Evolutionary conservation across 2,888 invertebrate genomes (phyloP).

Genomic region (Drosophila sordidapex): DNA sequence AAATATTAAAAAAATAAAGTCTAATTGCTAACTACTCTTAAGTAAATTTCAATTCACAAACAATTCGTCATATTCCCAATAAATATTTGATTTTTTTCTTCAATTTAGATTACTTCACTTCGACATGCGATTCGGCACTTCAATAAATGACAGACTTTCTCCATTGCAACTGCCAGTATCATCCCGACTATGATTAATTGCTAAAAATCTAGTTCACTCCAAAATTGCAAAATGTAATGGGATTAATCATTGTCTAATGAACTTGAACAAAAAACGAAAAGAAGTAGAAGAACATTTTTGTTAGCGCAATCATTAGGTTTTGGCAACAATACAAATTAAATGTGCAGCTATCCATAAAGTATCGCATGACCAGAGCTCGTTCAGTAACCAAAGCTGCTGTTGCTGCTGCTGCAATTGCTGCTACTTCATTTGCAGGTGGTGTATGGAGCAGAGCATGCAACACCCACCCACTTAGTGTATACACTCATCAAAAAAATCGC

Average conservation of each 20-base stretch:
- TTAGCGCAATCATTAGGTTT: constrained; percentile 33
- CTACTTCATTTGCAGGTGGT: constrained; percentile 36
- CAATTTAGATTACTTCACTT: neutral
- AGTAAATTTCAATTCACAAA: neutral
- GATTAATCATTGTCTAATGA: constrained; percentile 36
- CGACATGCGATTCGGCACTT: constrained; percentile 2
- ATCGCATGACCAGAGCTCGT: constrained; percentile 42
- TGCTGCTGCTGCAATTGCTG: constrained; percentile 11
- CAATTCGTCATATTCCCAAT: too few species aligned
- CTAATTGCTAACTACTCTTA: neutral
- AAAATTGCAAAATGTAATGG: constrained; percentile 15
- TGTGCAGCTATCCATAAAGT: constrained; percentile 57
- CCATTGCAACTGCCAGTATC: neutral
- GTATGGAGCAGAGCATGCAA: neutral
- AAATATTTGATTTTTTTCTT: neutral
- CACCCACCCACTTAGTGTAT: constrained; percentile 5
- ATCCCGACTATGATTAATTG: constrained; percentile 7
- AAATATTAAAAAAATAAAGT: neutral
- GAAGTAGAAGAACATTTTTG: neutral
- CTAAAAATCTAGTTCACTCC: neutral
- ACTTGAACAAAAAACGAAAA: neutral
- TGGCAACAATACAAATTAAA: constrained; percentile 51
- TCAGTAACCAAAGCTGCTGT: constrained; percentile 28
- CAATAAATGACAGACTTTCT: neutral
- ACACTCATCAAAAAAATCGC: neutral